Evolutionary conservation across 92 coral and sea anemone genomes (phyloP), one percentile per base, ranked within the genome.

Genomic region (Virgularia gustaviana): DNA sequence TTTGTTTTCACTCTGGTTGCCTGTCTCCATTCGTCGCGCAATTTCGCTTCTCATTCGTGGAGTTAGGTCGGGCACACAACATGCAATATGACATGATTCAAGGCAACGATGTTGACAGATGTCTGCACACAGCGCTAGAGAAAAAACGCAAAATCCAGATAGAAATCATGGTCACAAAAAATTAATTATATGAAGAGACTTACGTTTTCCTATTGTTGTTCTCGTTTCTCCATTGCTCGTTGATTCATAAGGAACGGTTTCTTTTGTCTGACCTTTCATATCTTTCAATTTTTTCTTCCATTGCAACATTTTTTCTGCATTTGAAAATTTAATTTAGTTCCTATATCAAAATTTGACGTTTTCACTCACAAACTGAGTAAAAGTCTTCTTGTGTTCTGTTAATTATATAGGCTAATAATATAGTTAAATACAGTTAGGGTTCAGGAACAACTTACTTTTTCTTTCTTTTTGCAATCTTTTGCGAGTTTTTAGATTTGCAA

Each of bases 61-160:
- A 28, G 74, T 67, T n/a, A 67, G 74, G 25, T 67, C 74, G 54
- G 91, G 75, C 15, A 92, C 80, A 43, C 98, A 92, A 65, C 98
- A 92, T 30, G 95, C 88, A 36, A 92, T 70, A 63, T 92, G 85
- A 65, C 98, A 92, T 43, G 83, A 73, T 35, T 90, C 87, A 15
- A 92, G 64, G 74, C 98, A 92, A 55, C 87, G 86, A 64, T 86
- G 90, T 36, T 77, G 79, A 75, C 98, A 92, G 53, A 89, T 60
- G 59, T 67, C 74, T 29, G 51, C 74, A 34, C 74, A 67, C 2
- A 67, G 42, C 7, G 74, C 74, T 67, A 30, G 36, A 65, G 30
- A 42, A 0, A 36, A 19, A 12, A 41, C 16, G n/a, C 16, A 16
- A 41, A 31, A 33, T 13, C 32, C 65, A 36, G 22, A 1, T 65